These are phyloP conservation scores for Tauraco hartlaubi DNA, from an alignment of 2,797 vertebrate species.

Conservation along the genomic window DNA sequence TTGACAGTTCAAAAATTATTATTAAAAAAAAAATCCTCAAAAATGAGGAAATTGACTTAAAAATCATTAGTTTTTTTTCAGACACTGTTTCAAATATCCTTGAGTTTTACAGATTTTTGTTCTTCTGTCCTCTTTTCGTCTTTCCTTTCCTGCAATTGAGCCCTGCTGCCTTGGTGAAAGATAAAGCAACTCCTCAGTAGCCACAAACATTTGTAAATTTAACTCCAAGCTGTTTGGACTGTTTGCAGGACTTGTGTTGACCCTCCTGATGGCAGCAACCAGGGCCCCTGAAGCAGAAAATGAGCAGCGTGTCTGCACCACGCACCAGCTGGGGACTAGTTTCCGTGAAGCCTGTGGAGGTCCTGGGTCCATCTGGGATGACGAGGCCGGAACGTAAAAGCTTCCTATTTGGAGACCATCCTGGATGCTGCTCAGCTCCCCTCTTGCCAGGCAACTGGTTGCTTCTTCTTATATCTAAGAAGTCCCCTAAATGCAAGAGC, in stretches of 20 bases:
- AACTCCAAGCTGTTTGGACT: conserved; percentile 17
- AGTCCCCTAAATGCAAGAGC: background rate
- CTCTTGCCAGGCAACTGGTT: background rate
- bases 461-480: background rate
- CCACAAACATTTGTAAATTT: background rate
- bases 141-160: background rate
- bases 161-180: background rate
- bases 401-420: background rate
- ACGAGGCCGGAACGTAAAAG: background rate
- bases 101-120: background rate
- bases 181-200: background rate
- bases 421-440: background rate
- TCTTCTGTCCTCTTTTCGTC: background rate
- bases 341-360: background rate
- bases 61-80: background rate
- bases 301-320: conserved; percentile 5
- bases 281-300: background rate
- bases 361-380: background rate
- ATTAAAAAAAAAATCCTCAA: background rate
- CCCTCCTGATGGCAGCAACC: conserved; percentile 14
- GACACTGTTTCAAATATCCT: background rate
- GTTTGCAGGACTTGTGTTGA: background rate
- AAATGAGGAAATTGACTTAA: background rate
- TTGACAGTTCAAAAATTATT: background rate
- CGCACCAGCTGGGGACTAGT: conserved; percentile 41